Conservation (phyloP, 2,113 vertebrate genomes). For the Scophthalmus maximus region DNA sequence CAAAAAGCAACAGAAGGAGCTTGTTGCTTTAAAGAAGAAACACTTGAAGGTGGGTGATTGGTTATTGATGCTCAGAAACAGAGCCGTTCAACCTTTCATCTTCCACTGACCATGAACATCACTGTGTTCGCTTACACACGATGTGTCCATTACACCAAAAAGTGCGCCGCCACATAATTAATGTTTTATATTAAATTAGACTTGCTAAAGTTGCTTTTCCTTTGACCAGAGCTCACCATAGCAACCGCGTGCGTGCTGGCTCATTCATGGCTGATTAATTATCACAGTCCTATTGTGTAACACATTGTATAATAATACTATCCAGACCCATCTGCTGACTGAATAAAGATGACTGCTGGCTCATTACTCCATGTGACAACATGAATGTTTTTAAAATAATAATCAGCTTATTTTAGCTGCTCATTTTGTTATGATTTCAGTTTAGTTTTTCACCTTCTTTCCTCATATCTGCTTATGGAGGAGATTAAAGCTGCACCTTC, state of each 20-base stretch:
- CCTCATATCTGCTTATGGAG: background rate
- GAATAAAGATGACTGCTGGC: constrained; percentile 17
- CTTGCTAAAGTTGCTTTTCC: constrained; percentile 57
- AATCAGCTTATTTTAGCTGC: constrained; percentile 1
- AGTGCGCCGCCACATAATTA: constrained; percentile 8
- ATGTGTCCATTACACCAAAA: background rate
- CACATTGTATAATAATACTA: constrained; percentile 20
- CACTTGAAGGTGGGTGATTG: constrained; percentile 90
- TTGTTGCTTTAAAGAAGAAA: constrained; percentile 95
- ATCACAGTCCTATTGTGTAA: constrained; percentile 32
- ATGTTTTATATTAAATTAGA: constrained; percentile 55
- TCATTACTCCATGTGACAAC: constrained; percentile 18
- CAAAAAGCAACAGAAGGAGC: constrained; percentile 98
- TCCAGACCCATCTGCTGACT: constrained; percentile 32
- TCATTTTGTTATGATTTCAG: background rate
- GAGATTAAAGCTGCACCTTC: background rate
- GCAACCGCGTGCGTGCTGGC: constrained; percentile 5
- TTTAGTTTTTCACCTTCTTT: too few relatives aligned
- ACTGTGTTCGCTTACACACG: constrained; percentile 10
- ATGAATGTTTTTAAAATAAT: background rate
- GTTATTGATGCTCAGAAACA: constrained; percentile 42
- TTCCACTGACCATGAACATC: constrained; percentile 28
- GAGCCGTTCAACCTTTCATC: constrained; percentile 50
- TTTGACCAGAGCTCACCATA: constrained; percentile 39
- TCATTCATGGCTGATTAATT: constrained; percentile 43